Evolutionary conservation across 2,113 vertebrate species (phyloP), one percentile per base, ranked within the genome.

Genomic region (Crypturellus undulatus): DNA sequence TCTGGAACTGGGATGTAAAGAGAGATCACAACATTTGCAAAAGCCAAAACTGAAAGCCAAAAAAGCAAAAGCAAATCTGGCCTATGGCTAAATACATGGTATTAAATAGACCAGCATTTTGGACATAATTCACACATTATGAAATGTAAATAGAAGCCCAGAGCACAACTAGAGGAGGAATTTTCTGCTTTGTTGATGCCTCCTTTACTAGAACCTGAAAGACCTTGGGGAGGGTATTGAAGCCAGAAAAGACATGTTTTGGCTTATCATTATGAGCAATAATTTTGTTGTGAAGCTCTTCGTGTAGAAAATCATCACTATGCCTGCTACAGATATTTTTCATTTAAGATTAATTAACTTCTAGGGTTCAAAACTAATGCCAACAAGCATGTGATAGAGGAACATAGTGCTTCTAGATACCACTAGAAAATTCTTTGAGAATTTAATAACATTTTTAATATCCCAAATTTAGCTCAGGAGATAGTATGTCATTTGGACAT

Each of bases 281-380:
- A 19, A 19, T 20, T 62, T 42, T 52, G 52, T 84, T 79, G 38
- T 59, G 69, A 91, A 79, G 30, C 47, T 47, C 87, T 94, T 88
- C 42, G 72, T 82, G 47, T 78, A 81, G 47, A 52, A 75, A 87
- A 79, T 92, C 75, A 80, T 82, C 80, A 81, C 64, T 30, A 32
- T 72, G 69, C 78, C 59, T 36, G 87, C 5, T 26, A 84, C 80
- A 84, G 59, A 95, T 92, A 79, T 64, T 86, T 88, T 63, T 56
- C 43, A 45, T 86, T 86, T 64, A 34, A 73, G 85, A 79, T 36
- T 64, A 60, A 59, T 79, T 34, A 67, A 65, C 12, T 79, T 90
- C 6, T 67, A 52, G 22, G 15, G 32, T 69, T 32, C 68, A 52
- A 21, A 21, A 32, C 17, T 56, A 63, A 62, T 72, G 43, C 81